Percentiles rank a stretch among this genome's conserved stretches.
These are phyloP conservation scores for Aeoliscus strigatus DNA, from an alignment of 2,797 vertebrate species.

Conservation along the genomic window DNA sequence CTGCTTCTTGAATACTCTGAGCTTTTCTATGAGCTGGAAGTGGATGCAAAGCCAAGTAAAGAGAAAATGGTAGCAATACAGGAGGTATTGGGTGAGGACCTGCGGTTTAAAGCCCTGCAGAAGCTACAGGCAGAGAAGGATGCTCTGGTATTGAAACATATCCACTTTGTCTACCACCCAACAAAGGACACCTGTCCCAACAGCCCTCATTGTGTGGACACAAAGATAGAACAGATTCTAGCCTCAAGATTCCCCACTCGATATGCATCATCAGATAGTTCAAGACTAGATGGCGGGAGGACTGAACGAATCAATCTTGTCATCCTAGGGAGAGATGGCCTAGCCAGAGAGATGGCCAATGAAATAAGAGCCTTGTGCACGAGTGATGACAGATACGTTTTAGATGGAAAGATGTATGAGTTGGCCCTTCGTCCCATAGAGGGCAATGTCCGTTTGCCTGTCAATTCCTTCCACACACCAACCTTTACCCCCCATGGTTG, in stretches of 20 bases:
- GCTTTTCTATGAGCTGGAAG: constrained; percentile 94
- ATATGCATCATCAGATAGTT: constrained; percentile 75
- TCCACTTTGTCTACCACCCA: constrained; percentile 97
- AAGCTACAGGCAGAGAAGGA: constrained; percentile 96
- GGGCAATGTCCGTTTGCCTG: constrained; percentile 92
- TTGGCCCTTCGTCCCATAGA: constrained; percentile 92
- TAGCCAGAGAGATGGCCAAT: constrained; percentile 92
- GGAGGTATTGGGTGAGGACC: constrained; percentile 91
- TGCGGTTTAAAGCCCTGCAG: constrained; percentile 91
- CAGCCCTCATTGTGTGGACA: constrained; percentile 85
- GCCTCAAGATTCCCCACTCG: constrained; percentile 79
- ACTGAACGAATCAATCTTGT: constrained; percentile 92
- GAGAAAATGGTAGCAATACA: constrained; percentile 99
- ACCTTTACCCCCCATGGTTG: constrained; percentile 95
- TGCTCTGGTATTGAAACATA: constrained; percentile 93
- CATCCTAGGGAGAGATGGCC: constrained; percentile 93
- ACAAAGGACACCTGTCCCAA: constrained; percentile 95
- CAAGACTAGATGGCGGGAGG: constrained; percentile 74
- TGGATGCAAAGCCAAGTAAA: constrained; percentile 98
- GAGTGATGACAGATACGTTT: constrained; percentile 88
- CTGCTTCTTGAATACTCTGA: constrained; percentile 95
- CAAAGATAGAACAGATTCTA: constrained; percentile 87
- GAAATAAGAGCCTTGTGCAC: constrained; percentile 94
- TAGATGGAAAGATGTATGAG: constrained; percentile 94
- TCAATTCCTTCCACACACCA: constrained; percentile 94